Conservation (phyloP, 2,888 invertebrate species). For the Tenthredo notha region DNA sequence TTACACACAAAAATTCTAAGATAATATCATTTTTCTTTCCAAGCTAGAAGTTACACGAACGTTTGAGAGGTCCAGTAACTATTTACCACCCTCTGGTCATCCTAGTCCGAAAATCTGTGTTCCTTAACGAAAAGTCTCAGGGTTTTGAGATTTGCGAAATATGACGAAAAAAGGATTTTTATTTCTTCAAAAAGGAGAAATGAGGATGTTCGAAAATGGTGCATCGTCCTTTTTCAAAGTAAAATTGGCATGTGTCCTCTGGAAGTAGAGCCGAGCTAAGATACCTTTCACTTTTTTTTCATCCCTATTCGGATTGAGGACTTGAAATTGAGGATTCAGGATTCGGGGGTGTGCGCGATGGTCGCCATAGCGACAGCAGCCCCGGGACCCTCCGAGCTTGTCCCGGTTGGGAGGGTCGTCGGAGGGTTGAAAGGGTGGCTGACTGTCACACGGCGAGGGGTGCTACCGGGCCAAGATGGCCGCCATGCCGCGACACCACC, state of each 20-base stretch:
- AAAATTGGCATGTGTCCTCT: background rate
- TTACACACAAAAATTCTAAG: too few relatives aligned
- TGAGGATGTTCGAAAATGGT: background rate
- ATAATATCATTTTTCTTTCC: too few relatives aligned
- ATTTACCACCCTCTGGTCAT: too few relatives aligned
- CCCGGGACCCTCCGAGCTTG: slow-evolving; percentile 64
- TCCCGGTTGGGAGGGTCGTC: slow-evolving; percentile 52
- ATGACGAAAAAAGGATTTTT: too few relatives aligned
- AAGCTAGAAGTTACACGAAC: too few relatives aligned
- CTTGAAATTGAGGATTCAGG: slow-evolving; percentile 59
- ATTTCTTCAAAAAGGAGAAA: too few relatives aligned
- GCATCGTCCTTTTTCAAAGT: background rate
- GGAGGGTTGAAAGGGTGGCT: slow-evolving; percentile 52
- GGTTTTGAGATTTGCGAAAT: too few relatives aligned
- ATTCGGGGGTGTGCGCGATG: slow-evolving; percentile 75
- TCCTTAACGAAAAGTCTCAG: too few relatives aligned
- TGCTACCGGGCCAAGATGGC: slow-evolving; percentile 75
- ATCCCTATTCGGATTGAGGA: background rate
- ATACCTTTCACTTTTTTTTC: background rate
- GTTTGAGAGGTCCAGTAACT: too few relatives aligned
- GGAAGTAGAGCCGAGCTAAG: background rate
- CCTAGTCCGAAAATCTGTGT: too few relatives aligned
- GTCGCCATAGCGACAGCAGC: slow-evolving; percentile 77
- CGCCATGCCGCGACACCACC: slow-evolving; percentile 74
- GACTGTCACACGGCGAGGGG: slow-evolving; percentile 53